phyloP scores from a whole-genome alignment of 2,113 vertebrate genomes.

The Odontophorus gujanensis region DNA sequence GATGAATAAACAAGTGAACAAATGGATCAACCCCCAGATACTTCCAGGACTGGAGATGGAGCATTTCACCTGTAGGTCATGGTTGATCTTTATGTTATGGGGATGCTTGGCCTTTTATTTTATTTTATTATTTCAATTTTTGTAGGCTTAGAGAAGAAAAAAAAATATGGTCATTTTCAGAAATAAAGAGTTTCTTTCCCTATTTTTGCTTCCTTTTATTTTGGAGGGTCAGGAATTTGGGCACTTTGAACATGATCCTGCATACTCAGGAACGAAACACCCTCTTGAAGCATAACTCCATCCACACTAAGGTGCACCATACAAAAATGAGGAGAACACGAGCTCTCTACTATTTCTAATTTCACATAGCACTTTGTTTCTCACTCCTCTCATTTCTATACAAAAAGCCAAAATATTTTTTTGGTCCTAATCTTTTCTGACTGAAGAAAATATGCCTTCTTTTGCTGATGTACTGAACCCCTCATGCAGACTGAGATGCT shows the following conservation, averaged over 20 bases:
- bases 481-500: neutral
- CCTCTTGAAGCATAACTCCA: neutral
- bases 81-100: neutral
- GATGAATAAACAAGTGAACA: neutral
- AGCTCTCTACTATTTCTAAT: neutral
- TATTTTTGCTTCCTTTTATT: neutral
- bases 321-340: neutral
- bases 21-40: neutral
- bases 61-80: neutral
- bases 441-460: neutral
- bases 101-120: neutral
- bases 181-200: neutral
- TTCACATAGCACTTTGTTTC: neutral
- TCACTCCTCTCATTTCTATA: neutral
- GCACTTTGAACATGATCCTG: neutral
- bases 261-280: neutral
- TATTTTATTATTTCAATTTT: neutral
- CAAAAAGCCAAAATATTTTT: neutral
- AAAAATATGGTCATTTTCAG: neutral
- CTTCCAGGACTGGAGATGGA: neutral
- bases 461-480: neutral
- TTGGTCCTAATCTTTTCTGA: neutral
- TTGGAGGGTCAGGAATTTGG: neutral
- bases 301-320: neutral
- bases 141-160: neutral